Evolutionary conservation across 2,113 vertebrate genomes (phyloP).

Genomic region (Poecile atricapillus): DNA sequence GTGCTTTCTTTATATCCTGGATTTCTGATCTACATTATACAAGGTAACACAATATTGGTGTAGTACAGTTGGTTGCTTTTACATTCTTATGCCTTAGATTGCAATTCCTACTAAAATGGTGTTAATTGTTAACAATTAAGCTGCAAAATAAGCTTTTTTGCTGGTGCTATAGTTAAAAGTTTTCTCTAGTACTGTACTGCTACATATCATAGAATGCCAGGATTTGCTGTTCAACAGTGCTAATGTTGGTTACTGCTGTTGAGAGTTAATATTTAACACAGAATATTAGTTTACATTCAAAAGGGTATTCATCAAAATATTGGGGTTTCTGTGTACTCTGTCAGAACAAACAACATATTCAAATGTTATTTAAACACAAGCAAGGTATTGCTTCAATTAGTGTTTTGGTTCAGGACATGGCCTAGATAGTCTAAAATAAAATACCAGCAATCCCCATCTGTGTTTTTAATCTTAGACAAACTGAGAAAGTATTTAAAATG

Average conservation of each 20-base stretch:
- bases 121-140: background rate
- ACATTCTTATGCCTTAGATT: background rate
- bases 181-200: background rate
- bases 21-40: background rate
- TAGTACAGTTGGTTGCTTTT: background rate
- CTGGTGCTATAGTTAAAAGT: background rate
- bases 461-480: background rate
- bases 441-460: background rate
- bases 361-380: background rate
- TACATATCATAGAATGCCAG: rapidly evolving
- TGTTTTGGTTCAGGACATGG: background rate
- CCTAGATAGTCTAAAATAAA: background rate
- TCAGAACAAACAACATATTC: background rate
- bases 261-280: background rate
- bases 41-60: background rate
- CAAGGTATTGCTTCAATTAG: background rate
- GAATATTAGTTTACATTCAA: background rate
- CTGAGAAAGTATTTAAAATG: background rate
- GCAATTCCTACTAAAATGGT: background rate
- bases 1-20: background rate
- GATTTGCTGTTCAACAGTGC: background rate
- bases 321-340: background rate
- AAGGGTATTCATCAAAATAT: background rate
- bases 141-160: background rate
- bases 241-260: background rate